Evolutionary conservation across 2,888 invertebrate species (phyloP), one percentile per base, ranked within the genome.

Genomic region (Gari tellinella): DNA sequence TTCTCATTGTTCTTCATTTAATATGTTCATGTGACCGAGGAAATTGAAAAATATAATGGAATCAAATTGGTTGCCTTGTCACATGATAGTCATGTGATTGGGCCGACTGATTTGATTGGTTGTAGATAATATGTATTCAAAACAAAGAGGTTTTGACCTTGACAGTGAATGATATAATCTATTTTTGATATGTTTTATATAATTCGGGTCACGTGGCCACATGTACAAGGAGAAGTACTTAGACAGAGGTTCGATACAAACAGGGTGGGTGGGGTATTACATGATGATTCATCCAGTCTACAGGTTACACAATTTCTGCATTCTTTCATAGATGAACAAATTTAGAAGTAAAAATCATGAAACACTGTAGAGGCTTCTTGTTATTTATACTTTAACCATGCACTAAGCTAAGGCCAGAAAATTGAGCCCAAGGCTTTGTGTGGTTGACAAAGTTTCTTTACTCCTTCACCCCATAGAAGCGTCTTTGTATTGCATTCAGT

Each of bases 131-230:
- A 38, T 53, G 53, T 53, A 53, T 38, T 53, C 53, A 53, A 19
- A 49, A 31, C 31, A 17, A 37, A 53, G 53, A 58, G 66, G 68
- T 64, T 51, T 41, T 68, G 72, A 64, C 53, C 60, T 61, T 64
- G 63, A 72, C 31, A 31, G 31, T 45, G 58, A 49, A 41, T 62
- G 62, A 61, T 61, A 66, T 62, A 67, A 65, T 78, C 62, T 78
- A 78, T 78, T 78, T 78, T 78, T 78, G 77, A 78, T 78, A 78
- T 66, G 70, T 78, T 78, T 72, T 78, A 70, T 73, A 78, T 73
- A 65, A 62, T 37, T 67, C n/a, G 31, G 53, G 31, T 31, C 31
- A 31, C 31, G 10, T 31, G 31, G 31, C 31, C 31, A 31, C 31
- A 7, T 31, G 31, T 10, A 31, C 31, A 31, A 31, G 31, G 31